phyloP scores from a whole-genome alignment of 2,797 vertebrate species.

The Artibeus jamaicensis region DNA sequence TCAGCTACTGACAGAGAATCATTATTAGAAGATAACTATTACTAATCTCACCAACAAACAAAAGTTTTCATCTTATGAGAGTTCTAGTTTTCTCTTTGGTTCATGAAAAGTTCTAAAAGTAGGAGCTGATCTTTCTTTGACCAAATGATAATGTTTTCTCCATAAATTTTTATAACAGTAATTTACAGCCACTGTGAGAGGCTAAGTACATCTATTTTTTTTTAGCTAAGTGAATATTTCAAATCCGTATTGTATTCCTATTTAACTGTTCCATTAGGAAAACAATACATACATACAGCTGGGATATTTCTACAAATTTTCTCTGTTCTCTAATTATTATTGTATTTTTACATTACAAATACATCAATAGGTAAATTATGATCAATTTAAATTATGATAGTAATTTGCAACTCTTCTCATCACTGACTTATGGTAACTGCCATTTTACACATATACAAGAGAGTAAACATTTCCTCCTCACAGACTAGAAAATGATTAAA shows the following conservation, averaged over 20 bases:
- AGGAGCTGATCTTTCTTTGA: constrained; percentile 82
- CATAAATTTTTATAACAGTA: constrained; percentile 79
- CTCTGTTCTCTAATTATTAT: neutral
- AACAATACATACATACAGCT: constrained; percentile 39
- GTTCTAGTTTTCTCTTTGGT: constrained; percentile 41
- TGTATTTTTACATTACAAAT: constrained; percentile 33
- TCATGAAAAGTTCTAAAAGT: constrained; percentile 65
- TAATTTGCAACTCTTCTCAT: constrained; percentile 29
- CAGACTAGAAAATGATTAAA: constrained; percentile 31
- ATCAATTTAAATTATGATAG: neutral
- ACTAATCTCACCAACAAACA: neutral
- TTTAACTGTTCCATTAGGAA: constrained; percentile 74
- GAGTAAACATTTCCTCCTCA: neutral
- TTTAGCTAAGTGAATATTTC: constrained; percentile 83
- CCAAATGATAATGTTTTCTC: constrained; percentile 82
- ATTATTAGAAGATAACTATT: constrained; percentile 28
- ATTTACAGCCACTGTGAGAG: constrained; percentile 80
- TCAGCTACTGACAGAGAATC: neutral
- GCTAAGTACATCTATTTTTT: constrained; percentile 82
- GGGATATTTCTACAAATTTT: neutral
- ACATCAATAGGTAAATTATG: constrained; percentile 31
- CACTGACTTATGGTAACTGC: neutral
- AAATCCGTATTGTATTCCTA: constrained; percentile 78
- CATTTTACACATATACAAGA: constrained; percentile 10
- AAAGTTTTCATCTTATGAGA: constrained; percentile 4